Percentiles rank a stretch among this genome's conserved stretches.
These are phyloP conservation scores for Caranx ignobilis DNA, from an alignment of 2,113 vertebrate genomes.

Conservation along the genomic window DNA sequence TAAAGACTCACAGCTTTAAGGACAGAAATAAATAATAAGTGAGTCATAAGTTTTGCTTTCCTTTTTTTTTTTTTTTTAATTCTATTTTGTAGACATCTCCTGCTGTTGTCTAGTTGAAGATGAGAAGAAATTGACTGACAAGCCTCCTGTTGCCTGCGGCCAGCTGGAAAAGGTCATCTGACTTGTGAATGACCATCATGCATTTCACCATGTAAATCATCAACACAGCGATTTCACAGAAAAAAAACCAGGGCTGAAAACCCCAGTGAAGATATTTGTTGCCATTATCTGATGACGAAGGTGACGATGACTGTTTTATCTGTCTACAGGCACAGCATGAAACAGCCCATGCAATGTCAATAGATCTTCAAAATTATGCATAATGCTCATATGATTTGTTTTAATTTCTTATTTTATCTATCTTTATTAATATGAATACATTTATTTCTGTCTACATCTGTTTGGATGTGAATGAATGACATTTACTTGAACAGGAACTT, in stretches of 20 bases:
- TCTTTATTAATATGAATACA: not conserved
- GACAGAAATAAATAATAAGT: not conserved
- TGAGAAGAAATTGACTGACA: not conserved
- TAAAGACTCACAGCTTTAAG: no score
- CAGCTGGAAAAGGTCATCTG: constrained; percentile 27
- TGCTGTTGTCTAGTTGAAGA: no score
- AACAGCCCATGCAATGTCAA: not conserved
- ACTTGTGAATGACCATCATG: not conserved
- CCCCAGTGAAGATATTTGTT: not conserved
- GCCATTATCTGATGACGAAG: not conserved
- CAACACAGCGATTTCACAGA: not conserved
- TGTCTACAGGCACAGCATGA: not conserved
- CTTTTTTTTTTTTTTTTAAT: not conserved
- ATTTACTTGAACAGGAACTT: not conserved
- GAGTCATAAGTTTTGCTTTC: not conserved
- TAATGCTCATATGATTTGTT: not conserved
- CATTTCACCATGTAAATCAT: not conserved
- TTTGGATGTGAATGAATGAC: not conserved
- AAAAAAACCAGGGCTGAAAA: not conserved
- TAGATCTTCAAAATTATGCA: not conserved
- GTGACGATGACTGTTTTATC: not conserved
- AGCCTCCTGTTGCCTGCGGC: not conserved
- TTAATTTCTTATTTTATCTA: not conserved
- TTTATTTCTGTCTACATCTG: not conserved
- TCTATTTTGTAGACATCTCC: no score